phyloP scores from a whole-genome alignment of 2,113 vertebrate genomes.

The Toxostoma redivivum region DNA sequence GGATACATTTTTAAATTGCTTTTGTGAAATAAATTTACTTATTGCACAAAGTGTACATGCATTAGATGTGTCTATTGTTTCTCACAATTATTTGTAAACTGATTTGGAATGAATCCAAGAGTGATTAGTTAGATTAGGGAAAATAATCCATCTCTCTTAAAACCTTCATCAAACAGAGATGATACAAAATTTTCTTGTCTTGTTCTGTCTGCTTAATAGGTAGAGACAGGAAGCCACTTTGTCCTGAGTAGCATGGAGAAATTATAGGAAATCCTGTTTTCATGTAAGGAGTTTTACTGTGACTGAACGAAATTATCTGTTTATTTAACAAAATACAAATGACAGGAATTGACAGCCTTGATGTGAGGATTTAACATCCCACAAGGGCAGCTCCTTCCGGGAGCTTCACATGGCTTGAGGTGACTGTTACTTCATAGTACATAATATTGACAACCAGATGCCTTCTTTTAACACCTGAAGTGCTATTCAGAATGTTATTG shows the following conservation, averaged over 20 bases:
- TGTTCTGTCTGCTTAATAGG: background rate
- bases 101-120: background rate
- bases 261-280: background rate
- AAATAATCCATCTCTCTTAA: background rate
- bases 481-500: background rate
- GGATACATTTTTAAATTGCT: background rate
- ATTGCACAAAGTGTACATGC: accelerated
- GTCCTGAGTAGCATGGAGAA: background rate
- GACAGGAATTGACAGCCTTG: background rate
- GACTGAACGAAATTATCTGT: background rate
- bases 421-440: background rate
- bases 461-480: background rate
- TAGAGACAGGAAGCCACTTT: background rate
- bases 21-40: background rate
- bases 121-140: background rate
- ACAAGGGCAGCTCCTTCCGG: background rate
- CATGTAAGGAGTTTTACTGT: background rate
- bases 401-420: background rate
- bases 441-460: background rate
- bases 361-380: background rate
- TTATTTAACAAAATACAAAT: slow-evolving; percentile 15
- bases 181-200: background rate
- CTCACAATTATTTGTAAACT: background rate
- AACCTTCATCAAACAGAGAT: background rate
- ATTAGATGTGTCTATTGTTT: background rate